Conservation (phyloP, 2,113 vertebrate genomes). For the Embiotoca jacksoni region DNA sequence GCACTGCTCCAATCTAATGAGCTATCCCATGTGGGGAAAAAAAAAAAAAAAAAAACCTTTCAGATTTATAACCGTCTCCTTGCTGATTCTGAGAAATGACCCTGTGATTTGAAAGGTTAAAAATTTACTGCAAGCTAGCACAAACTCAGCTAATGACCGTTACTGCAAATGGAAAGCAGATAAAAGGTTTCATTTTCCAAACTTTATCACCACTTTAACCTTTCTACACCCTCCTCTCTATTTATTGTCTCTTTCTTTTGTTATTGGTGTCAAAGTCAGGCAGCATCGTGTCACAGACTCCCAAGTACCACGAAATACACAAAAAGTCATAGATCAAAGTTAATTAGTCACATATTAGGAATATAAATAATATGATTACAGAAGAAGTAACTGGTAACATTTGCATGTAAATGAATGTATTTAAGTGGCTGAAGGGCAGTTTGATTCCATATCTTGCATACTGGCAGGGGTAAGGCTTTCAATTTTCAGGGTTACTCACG, state of each 20-base stretch:
- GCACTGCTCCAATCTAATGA: slow-evolving; percentile 72
- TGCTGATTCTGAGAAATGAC: slow-evolving; percentile 70
- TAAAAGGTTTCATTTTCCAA: slow-evolving; percentile 64
- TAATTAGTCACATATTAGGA: background rate
- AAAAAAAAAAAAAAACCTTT: slow-evolving; percentile 63
- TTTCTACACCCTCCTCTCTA: slow-evolving; percentile 12
- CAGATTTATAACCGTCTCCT: slow-evolving; percentile 76
- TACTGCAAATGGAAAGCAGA: slow-evolving; percentile 76
- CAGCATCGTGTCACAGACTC: slow-evolving; percentile 2
- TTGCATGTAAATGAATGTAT: background rate
- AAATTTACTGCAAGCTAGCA: slow-evolving; percentile 53
- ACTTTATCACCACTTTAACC: slow-evolving; percentile 54
- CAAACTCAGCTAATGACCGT: slow-evolving; percentile 65
- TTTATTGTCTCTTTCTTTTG: slow-evolving; percentile 39
- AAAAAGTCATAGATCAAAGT: background rate
- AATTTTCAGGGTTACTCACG: slow-evolving; percentile 20
- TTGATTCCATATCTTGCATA: slow-evolving; percentile 10
- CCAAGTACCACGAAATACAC: slow-evolving; percentile 5
- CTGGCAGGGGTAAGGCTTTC: slow-evolving; percentile 1
- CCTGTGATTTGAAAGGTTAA: slow-evolving; percentile 69
- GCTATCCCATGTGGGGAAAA: slow-evolving; percentile 64
- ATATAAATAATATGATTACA: slow-evolving; percentile 3
- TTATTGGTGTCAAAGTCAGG: slow-evolving; percentile 50
- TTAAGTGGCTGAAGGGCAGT: background rate
- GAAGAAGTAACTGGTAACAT: background rate